A percentile compares a stretch with the other conserved stretches of the same genome.
Conservation (phyloP, 2,888 invertebrate species). For the Dorcus hopei region DNA sequence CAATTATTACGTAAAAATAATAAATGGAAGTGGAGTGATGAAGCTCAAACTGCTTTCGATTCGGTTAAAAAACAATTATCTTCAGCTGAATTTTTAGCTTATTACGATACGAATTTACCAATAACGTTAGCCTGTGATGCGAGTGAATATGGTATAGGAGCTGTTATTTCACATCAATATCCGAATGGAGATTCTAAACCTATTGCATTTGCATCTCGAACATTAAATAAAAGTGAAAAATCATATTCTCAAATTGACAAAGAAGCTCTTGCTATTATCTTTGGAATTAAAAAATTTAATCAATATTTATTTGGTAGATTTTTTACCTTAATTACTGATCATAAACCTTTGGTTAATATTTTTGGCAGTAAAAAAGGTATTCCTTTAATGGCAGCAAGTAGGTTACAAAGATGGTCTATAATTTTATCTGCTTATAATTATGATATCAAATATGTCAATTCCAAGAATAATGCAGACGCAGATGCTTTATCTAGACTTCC, state of each 20-base stretch:
- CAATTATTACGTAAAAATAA: neutral
- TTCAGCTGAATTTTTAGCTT: neutral
- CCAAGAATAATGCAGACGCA: neutral
- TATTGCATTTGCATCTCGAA: slow-evolving; percentile 17
- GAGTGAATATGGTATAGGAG: no score
- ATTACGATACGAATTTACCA: neutral
- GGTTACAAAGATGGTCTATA: slow-evolving; percentile 3
- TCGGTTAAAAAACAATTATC: neutral
- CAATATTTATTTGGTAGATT: neutral
- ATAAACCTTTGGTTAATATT: slow-evolving; percentile 2
- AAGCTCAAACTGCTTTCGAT: neutral
- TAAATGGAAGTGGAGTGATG: neutral
- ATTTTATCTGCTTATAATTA: slow-evolving; percentile 4
- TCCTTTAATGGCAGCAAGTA: slow-evolving; percentile 1
- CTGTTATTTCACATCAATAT: no score
- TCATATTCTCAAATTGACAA: slow-evolving; percentile 5
- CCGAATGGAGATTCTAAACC: neutral
- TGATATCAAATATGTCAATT: neutral
- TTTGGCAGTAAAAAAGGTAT: neutral
- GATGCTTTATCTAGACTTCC: no score
- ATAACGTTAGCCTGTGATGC: no score
- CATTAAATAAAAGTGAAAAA: slow-evolving; percentile 13
- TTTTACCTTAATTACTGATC: neutral
- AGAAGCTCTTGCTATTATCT: slow-evolving; percentile 1
- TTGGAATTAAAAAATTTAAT: slow-evolving; percentile 4